Evolutionary conservation across 2,797 vertebrate species (phyloP).

Genomic region (Alosa sapidissima): DNA sequence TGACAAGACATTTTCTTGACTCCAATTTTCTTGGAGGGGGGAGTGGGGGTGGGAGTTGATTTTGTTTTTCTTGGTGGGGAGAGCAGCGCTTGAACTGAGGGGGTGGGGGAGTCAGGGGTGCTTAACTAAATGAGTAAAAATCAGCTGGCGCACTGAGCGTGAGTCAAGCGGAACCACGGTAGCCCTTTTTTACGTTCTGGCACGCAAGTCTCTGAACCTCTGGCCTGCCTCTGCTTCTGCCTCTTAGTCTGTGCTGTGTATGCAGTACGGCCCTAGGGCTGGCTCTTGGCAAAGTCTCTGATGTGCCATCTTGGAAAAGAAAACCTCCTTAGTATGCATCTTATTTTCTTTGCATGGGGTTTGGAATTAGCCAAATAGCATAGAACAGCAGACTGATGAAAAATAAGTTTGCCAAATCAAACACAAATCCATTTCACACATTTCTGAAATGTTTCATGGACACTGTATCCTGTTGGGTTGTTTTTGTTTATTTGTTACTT

Average conservation of each 20-base stretch:
- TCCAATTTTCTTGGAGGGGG: too few relatives aligned
- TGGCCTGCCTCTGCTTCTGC: background rate
- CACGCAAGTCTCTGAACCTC: conserved; percentile 7
- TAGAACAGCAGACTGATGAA: background rate
- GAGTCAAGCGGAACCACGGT: background rate
- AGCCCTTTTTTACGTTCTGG: background rate
- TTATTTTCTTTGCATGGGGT: conserved; percentile 11
- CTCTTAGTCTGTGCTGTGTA: background rate
- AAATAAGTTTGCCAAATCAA: background rate
- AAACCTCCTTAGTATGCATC: background rate
- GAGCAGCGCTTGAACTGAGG: background rate
- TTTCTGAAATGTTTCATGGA: background rate
- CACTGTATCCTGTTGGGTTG: background rate
- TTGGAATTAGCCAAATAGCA: conserved; percentile 6
- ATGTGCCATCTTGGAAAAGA: background rate
- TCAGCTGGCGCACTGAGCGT: background rate
- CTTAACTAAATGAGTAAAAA: background rate
- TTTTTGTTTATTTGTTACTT: too few relatives aligned
- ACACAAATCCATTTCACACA: background rate
- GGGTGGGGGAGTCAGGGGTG: background rate
- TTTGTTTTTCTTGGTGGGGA: background rate
- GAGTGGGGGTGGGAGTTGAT: too few relatives aligned
- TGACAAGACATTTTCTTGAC: background rate
- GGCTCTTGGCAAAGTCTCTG: background rate
- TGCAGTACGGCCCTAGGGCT: background rate